These are phyloP conservation scores for Sarcophilus harrisii DNA, from an alignment of 2,797 vertebrate genomes.

Conservation along the genomic window DNA sequence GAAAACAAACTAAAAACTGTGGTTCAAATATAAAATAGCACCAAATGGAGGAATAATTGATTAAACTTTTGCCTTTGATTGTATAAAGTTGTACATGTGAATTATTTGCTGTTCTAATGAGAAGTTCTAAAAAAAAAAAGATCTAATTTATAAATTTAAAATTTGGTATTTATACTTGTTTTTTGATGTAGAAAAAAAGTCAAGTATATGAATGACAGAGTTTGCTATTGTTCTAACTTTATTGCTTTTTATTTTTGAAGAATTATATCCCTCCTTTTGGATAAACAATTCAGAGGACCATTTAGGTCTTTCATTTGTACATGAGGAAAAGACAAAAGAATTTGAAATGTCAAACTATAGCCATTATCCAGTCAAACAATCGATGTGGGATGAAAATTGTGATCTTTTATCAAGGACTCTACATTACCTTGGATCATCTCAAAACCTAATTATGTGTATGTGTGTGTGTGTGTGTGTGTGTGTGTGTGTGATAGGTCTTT, in stretches of 20 bases:
- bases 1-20: conserved; percentile 41
- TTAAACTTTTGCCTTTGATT: not conserved
- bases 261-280: conserved; percentile 2
- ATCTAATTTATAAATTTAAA: conserved; percentile 20
- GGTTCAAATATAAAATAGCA: conserved; percentile 47
- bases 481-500: too few relatives aligned
- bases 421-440: not conserved
- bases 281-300: not conserved
- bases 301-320: not conserved
- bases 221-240: conserved; percentile 42
- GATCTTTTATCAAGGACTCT: not conserved
- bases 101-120: conserved; percentile 10
- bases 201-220: conserved; percentile 13
- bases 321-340: not conserved
- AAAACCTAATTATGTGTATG: too few relatives aligned
- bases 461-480: too few relatives aligned
- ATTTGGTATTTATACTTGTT: conserved; percentile 35
- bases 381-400: conserved; percentile 14
- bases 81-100: conserved; percentile 36
- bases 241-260: conserved; percentile 31
- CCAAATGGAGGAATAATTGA: conserved; percentile 6
- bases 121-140: conserved; percentile 33
- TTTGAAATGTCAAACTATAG: conserved; percentile 5
- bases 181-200: conserved; percentile 26
- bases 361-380: not conserved